A percentile compares a stretch with the other conserved stretches of the same genome.
Evolutionary conservation across 2,888 invertebrate genomes (phyloP).

Genomic region (Archips xylosteana): DNA sequence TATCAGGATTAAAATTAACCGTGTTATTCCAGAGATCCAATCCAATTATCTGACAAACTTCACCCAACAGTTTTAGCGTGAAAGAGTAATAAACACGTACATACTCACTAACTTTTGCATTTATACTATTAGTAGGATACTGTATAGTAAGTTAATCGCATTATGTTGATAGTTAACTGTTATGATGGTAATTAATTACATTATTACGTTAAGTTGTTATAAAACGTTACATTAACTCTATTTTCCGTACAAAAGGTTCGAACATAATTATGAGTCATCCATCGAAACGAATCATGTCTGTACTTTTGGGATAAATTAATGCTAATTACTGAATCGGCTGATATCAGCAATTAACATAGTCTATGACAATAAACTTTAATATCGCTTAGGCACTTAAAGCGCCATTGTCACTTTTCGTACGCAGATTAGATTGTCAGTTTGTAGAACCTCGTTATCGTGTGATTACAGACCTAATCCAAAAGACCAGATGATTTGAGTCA

Average conservation of each 20-base stretch:
- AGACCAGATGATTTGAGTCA: constrained; percentile 6
- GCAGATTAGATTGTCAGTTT: constrained; percentile 28
- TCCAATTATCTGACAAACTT: too few species aligned
- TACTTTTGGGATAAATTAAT: constrained; percentile 3
- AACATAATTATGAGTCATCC: not conserved
- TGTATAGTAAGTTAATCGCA: not conserved
- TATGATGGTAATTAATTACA: constrained; percentile 1
- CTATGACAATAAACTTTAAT: not conserved
- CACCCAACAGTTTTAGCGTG: too few species aligned
- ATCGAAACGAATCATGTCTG: not conserved
- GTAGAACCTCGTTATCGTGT: not conserved
- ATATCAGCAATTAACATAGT: constrained; percentile 8
- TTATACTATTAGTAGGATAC: too few species aligned
- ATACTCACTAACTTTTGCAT: too few species aligned
- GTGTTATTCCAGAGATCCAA: too few species aligned
- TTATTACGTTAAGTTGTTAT: constrained; percentile 10
- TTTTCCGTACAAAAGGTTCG: not conserved
- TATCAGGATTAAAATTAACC: too few species aligned
- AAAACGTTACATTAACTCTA: not conserved
- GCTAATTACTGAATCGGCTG: constrained; percentile 13
- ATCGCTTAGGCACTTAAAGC: not conserved
- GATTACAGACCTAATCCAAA: not conserved
- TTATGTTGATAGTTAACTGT: constrained; percentile 9
- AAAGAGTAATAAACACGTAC: too few species aligned
- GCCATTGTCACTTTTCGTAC: constrained; percentile 9